Conservation (phyloP, 2,888 invertebrate genomes). For the Cylindroiulus punctatus region DNA sequence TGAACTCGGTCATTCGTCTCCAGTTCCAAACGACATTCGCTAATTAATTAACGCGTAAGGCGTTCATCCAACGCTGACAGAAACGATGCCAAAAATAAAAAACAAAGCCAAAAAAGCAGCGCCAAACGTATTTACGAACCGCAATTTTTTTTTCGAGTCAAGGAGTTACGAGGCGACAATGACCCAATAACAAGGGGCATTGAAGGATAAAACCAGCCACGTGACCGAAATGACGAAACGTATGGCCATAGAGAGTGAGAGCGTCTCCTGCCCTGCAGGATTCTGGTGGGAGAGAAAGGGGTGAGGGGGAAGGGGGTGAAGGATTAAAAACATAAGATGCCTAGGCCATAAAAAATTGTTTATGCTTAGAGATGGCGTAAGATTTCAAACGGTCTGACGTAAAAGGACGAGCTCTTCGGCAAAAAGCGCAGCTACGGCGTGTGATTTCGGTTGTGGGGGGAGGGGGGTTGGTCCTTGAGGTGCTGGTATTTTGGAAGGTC, state of each 20-base stretch:
- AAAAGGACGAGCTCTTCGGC: conserved; percentile 1
- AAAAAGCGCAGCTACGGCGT: background rate
- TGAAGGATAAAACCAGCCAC: conserved; percentile 16
- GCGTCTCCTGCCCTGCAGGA: conserved; percentile 21
- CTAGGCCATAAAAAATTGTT: conserved; percentile 25
- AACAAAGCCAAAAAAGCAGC: background rate
- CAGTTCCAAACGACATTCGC: background rate
- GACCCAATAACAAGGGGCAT: conserved; percentile 42
- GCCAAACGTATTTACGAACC: conserved; percentile 30
- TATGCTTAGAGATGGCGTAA: conserved; percentile 30
- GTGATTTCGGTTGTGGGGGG: background rate
- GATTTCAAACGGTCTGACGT: conserved; percentile 42
- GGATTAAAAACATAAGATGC: conserved; percentile 5
- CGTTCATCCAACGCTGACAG: conserved; percentile 8
- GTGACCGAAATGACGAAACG: conserved; percentile 19
- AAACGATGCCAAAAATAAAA: background rate
- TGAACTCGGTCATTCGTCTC: background rate
- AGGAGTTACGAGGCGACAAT: conserved; percentile 34
- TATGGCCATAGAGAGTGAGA: background rate
- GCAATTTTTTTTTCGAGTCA: conserved; percentile 11
- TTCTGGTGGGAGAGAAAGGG: background rate
- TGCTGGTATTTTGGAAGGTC: background rate
- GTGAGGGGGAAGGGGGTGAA: background rate
- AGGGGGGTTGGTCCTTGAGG: conserved; percentile 21
- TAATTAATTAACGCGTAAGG: background rate